Base-by-base conservation (phyloP, 1,140 invertebrate species). In the Asobara japonica region DNA sequence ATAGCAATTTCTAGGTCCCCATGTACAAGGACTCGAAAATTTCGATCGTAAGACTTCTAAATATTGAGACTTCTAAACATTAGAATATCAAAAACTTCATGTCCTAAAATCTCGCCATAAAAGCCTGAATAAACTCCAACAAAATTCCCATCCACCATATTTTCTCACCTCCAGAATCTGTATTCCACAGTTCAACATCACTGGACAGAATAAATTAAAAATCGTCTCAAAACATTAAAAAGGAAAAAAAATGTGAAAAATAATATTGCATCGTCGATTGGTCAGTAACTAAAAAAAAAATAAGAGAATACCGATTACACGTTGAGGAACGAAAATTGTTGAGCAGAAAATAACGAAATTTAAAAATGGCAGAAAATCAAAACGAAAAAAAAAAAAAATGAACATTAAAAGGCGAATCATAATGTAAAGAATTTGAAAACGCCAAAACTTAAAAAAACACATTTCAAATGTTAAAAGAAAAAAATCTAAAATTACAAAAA, bases 191-290 rank as follows among this genome's bases (percentile, higher is more conserved):
- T 45, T 45, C 13, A 45, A 45, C 41, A 45, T 45, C n/a, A 45
- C 41, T 45, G n/a, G 41, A 45, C 41, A 45, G 41, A 45, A 45
- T 45, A 45, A 45, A 45, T 45, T 45, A 45, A 45, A 11, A 45
- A 45, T 45, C 41, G 41, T 45, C n/a, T 13, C 41, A 45, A 45
- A n/a, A 16, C 41, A 16, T 16, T 11, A 18, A 45, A 45, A 45
- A 5, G 41, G 18, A 45, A 45, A 7, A 18, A 38, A 16, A 13
- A 16, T 16, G 41, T 45, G 41, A n/a, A 41, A 41, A 16, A 45
- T 45, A 45, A 45, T 16, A n/a, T 16, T n/a, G 11, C 18, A 13
- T 45, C 41, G 11, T 7, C n/a, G 36, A 38, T 8, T 38, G 8
- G 8, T 38, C 36, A 38, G n/a, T 13, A 13, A 38, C n/a, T 38